Evolutionary conservation across 2,113 vertebrate species (phyloP).

Genomic region (Chaetops frenatus): DNA sequence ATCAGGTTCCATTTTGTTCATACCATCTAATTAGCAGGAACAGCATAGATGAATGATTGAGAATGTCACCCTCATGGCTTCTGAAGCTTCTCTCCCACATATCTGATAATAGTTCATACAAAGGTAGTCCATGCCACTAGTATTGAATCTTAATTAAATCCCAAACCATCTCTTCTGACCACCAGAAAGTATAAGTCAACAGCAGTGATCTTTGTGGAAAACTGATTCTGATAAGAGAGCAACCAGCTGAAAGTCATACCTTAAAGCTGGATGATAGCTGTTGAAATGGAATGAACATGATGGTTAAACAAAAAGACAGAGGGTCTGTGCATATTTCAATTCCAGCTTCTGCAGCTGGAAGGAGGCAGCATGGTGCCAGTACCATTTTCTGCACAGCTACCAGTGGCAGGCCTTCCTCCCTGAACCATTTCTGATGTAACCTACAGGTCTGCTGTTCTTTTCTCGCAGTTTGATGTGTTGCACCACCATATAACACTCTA

Average conservation of each 20-base stretch:
- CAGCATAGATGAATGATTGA: neutral
- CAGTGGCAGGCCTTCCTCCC: neutral
- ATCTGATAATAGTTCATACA: neutral
- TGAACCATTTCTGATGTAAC: neutral
- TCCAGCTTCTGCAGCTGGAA: neutral
- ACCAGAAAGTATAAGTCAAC: neutral
- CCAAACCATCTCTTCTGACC: neutral
- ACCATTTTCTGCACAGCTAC: neutral
- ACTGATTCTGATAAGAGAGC: neutral
- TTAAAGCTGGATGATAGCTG: neutral
- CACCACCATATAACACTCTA: neutral
- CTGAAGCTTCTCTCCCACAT: neutral
- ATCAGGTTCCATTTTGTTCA: neutral
- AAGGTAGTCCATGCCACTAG: neutral
- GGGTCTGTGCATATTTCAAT: neutral
- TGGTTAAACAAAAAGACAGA: neutral
- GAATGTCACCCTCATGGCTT: neutral
- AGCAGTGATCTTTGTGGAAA: neutral
- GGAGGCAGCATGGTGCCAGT: neutral
- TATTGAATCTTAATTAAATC: neutral
- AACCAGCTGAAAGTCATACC: neutral
- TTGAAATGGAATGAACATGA: neutral
- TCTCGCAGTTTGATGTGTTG: neutral
- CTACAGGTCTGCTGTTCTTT: neutral
- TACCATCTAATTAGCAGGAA: neutral